These are phyloP conservation scores for Halcyon chelicuti DNA, from an alignment of 2,797 vertebrate genomes.

Conservation along the genomic window DNA sequence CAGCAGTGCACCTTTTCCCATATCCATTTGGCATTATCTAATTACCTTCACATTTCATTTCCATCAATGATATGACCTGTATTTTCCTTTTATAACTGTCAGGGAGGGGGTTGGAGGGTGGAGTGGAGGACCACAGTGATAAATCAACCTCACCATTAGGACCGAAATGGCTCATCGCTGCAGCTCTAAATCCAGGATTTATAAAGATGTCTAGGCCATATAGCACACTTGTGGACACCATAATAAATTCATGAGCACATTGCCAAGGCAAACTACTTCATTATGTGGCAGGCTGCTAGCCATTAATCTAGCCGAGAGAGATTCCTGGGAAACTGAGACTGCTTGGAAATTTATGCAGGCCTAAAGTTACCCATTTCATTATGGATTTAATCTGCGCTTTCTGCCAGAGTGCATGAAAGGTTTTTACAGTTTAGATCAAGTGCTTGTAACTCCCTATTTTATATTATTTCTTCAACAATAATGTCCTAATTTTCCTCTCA, in stretches of 20 bases:
- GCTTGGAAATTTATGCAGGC: slow-evolving; percentile 90
- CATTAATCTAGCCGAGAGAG: slow-evolving; percentile 92
- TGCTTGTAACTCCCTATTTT: slow-evolving; percentile 80
- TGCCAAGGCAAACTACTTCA: slow-evolving; percentile 95
- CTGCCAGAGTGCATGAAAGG: slow-evolving; percentile 78
- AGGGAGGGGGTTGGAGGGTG: slow-evolving; percentile 80
- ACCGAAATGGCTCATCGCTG: slow-evolving; percentile 83
- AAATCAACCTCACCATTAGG: slow-evolving; percentile 90
- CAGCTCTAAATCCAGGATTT: slow-evolving; percentile 90
- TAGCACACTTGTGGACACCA: slow-evolving; percentile 93
- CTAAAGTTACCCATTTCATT: slow-evolving; percentile 94
- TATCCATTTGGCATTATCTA: slow-evolving; percentile 90
- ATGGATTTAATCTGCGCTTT: slow-evolving; percentile 92
- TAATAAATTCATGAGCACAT: slow-evolving; percentile 95
- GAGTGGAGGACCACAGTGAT: slow-evolving; percentile 79
- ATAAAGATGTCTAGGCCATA: slow-evolving; percentile 92
- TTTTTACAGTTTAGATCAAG: slow-evolving; percentile 83
- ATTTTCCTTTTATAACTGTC: slow-evolving; percentile 84
- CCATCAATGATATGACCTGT: slow-evolving; percentile 91
- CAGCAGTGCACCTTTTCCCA: slow-evolving; percentile 79
- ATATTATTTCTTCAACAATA: slow-evolving; percentile 82
- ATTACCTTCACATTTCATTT: slow-evolving; percentile 94
- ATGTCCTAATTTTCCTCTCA: slow-evolving; percentile 78
- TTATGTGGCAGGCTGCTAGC: slow-evolving; percentile 90
- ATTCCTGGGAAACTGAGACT: slow-evolving; percentile 89